Evolutionary conservation across 2,797 vertebrate genomes (phyloP).

Genomic region (Enteromius trimaculatus): DNA sequence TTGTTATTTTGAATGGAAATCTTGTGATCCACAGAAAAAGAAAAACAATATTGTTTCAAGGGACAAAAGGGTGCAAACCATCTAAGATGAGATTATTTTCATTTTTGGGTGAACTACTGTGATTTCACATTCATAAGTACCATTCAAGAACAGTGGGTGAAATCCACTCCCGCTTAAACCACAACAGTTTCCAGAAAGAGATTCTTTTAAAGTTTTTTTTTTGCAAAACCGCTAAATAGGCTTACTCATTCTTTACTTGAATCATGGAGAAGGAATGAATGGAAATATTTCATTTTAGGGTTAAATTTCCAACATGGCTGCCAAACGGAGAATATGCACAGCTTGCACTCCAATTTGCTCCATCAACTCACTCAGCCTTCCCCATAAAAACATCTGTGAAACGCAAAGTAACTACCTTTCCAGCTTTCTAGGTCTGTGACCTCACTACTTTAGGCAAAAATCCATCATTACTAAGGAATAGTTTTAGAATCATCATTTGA

Average conservation of each 20-base stretch:
- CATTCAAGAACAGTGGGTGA: neutral
- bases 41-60: neutral
- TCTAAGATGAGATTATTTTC: neutral
- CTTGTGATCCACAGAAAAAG: neutral
- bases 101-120: neutral
- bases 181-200: constrained; percentile 3
- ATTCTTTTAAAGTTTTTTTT: constrained; percentile 13
- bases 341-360: constrained; percentile 11
- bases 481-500: too few species aligned
- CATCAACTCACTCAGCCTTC: constrained; percentile 11
- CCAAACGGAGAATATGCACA: constrained; percentile 25
- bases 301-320: constrained; percentile 24
- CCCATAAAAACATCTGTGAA: constrained; percentile 33
- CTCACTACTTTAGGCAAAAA: neutral
- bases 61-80: neutral
- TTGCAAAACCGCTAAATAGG: constrained; percentile 6
- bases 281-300: constrained; percentile 22
- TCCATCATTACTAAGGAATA: neutral
- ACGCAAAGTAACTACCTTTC: constrained; percentile 6
- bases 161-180: neutral
- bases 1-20: neutral
- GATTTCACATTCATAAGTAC: neutral
- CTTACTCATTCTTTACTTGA: constrained; percentile 9
- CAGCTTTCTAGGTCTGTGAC: neutral
- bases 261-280: constrained; percentile 12